Conservation (phyloP, 2,113 vertebrate genomes). For the Urocynchramus pylzowi region DNA sequence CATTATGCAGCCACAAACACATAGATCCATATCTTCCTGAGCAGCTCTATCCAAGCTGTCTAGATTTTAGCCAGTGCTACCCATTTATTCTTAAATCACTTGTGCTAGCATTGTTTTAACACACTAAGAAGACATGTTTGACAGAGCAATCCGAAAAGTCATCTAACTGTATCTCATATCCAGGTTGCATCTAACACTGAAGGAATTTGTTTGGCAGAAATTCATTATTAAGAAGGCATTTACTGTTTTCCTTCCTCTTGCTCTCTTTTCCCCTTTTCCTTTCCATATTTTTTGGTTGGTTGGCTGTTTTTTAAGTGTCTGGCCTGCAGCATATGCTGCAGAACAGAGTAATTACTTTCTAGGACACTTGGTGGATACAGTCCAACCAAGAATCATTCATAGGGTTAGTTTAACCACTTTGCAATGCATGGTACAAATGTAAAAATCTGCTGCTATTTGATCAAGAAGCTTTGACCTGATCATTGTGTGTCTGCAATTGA, state of each 20-base stretch:
- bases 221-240: not conserved
- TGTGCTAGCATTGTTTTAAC: not conserved
- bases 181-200: not conserved
- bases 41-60: not conserved
- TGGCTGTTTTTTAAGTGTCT: not conserved
- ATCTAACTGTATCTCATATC: not conserved
- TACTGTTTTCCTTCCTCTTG: not conserved
- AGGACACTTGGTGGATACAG: not conserved
- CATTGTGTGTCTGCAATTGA: not conserved
- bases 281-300: not conserved
- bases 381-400: not conserved
- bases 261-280: not conserved
- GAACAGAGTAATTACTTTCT: not conserved
- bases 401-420: not conserved
- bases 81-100: not conserved
- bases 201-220: not conserved
- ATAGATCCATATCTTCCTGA: not conserved
- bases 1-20: slow-evolving; percentile 9
- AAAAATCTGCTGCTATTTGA: not conserved
- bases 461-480: not conserved
- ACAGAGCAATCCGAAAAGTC: not conserved
- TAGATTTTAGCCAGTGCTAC: not conserved
- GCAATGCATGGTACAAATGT: not conserved
- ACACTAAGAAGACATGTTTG: not conserved
- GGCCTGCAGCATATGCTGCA: fast-evolving